Percentiles rank a stretch among this genome's conserved stretches.
Conservation (phyloP, 2,888 invertebrate genomes). For the Perdita meconis region DNA sequence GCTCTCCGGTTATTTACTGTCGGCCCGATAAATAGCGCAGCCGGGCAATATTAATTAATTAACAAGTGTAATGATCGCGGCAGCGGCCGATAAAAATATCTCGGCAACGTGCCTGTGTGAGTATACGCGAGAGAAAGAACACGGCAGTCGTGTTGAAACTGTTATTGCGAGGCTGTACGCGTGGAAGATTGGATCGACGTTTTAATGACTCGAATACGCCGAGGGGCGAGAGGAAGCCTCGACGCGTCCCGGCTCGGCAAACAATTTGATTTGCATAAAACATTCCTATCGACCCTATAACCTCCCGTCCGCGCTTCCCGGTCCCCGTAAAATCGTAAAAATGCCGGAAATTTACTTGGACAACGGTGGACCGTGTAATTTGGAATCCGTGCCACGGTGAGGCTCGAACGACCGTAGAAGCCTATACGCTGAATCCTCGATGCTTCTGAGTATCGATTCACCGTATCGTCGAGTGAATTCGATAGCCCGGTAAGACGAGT, state of each 20-base stretch:
- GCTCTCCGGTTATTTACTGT: conserved; percentile 16
- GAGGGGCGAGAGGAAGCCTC: conserved; percentile 28
- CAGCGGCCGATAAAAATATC: conserved; percentile 41
- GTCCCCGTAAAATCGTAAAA: conserved; percentile 49
- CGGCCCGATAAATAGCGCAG: conserved; percentile 10
- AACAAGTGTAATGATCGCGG: conserved; percentile 43
- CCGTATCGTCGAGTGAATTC: conserved; percentile 1
- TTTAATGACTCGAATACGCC: conserved; percentile 60
- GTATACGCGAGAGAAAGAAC: neutral
- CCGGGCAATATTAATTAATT: conserved; percentile 51
- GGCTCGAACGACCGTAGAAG: conserved; percentile 19
- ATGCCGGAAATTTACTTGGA: conserved; percentile 49
- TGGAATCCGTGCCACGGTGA: conserved; percentile 41
- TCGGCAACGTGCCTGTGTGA: neutral
- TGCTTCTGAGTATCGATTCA: conserved; percentile 4
- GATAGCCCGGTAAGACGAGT: neutral
- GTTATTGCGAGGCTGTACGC: conserved; percentile 14
- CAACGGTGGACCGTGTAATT: conserved; percentile 44
- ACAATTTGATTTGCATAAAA: conserved; percentile 72
- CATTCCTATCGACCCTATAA: conserved; percentile 56
- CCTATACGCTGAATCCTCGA: conserved; percentile 29
- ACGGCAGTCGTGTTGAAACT: neutral
- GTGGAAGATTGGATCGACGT: conserved; percentile 62
- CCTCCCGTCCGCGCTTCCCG: conserved; percentile 19
- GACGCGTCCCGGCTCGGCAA: conserved; percentile 44